phyloP scores from a whole-genome alignment of 2,113 vertebrate genomes.

The Xerus inauris region DNA sequence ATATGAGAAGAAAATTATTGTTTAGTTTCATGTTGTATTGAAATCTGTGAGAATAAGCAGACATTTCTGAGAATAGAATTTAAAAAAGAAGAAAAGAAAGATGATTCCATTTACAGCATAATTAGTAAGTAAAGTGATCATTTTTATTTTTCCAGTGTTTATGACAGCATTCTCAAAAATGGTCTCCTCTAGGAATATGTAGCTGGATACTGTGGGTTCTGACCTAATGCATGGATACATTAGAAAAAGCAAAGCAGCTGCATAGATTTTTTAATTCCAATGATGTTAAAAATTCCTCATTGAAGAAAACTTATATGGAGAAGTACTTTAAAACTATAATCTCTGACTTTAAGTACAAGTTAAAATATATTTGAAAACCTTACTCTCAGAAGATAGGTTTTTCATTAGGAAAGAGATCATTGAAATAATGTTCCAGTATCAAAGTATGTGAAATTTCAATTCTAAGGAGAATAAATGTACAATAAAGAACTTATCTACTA shows the following conservation, averaged over 20 bases:
- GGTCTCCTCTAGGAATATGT: background rate
- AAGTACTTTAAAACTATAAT: slow-evolving; percentile 46
- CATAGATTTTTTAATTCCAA: background rate
- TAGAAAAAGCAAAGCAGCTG: background rate
- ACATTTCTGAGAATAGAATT: background rate
- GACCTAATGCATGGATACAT: background rate
- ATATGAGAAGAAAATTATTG: background rate
- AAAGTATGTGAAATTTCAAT: slow-evolving; percentile 63
- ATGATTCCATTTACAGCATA: background rate
- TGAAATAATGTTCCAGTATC: slow-evolving; percentile 57
- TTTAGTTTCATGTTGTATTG: background rate
- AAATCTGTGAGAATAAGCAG: background rate
- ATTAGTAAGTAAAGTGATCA: background rate
- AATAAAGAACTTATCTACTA: slow-evolving; percentile 61
- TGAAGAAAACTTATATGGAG: background rate
- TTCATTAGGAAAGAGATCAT: slow-evolving; percentile 32
- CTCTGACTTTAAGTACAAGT: slow-evolving; percentile 18
- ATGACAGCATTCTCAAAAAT: background rate
- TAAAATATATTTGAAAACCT: slow-evolving; percentile 54
- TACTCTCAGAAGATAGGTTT: slow-evolving; percentile 30
- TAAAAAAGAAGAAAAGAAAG: background rate
- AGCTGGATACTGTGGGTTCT: background rate
- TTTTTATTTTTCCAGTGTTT: background rate
- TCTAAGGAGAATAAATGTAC: slow-evolving; percentile 68
- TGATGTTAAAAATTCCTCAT: background rate